Base-by-base conservation (phyloP, 2,113 vertebrate genomes). In the Ptyas mucosa region DNA sequence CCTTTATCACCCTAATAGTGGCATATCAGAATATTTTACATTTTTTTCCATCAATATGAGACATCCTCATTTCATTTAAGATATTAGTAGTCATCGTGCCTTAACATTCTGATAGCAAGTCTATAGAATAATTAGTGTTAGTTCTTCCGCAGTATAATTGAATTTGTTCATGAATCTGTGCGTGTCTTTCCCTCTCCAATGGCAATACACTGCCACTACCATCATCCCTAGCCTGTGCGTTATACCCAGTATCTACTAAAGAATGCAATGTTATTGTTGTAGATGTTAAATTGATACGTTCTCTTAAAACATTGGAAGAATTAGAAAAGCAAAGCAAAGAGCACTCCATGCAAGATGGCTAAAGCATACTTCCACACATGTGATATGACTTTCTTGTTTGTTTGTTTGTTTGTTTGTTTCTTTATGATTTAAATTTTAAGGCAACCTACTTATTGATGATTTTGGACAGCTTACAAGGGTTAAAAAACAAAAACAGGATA, bases 31-130 rank as follows among this genome's bases (percentile, higher is more conserved):
- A 94, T 94, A 97, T 95, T 95, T 95, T 96, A 96, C 95, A 97
- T 95, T 96, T 43, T 43, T 21, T 97, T 97, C 96, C 97, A 98
- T 98, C 97, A 97, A 97, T 97, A 97, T 93, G 93, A 95, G 93
- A 95, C 95, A 94, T 92, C 96, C 95, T 92, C 93, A n/a, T 94
- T 97, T 95, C 46, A 86, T 90, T 88, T 96, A 94, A 91, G 94
- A 93, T 95, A 95, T 95, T 92, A 96, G 87, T 93, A 93, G 90
- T 96, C 90, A 75, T 93, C 69, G 88, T 93, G 69, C 88, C 94
- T 58, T 18, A 64, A 64, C 43, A 90, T 87, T 96, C 94, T 92
- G 94, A 94, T 95, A 95, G 95, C 91, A 95, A 87, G 91, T 90
- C 75, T 95, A 94, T 95, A 94, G 90, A 93, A 95, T 34, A 58